Evolutionary conservation across 2,888 invertebrate species (phyloP), one percentile per base, ranked within the genome.

Genomic region (Lepidonotus clava): DNA sequence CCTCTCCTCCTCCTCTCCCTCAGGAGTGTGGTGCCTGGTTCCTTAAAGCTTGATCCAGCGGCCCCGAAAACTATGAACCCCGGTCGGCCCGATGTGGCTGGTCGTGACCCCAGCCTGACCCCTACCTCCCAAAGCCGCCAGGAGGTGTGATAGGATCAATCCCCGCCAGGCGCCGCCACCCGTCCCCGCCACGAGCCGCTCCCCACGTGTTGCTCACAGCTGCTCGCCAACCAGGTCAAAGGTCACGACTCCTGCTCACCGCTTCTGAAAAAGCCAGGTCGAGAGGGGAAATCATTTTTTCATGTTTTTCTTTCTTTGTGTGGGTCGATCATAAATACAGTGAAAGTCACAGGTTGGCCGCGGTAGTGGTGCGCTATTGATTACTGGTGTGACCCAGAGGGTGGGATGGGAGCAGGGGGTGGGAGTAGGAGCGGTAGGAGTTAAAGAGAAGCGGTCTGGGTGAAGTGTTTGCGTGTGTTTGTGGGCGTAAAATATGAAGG

Each of bases 241-340:
- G 61, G 61, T 61, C 28, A 61, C 53, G 53, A n/a, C 53, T 53
- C 53, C 53, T 53, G 53, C 53, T 53, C 53, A n/a, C 53, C 1
- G 53, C 53, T n/a, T 53, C 53, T 53, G 53, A 53, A 53, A 53
- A 53, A 53, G 21, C 18, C 53, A 53, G 21, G n/a, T 18, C 21
- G 18, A 18, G 53, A 53, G n/a, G n/a, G n/a, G 53, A n/a, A n/a
- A 18, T n/a, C 18, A 53, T 53, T n/a, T n/a, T 53, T n/a, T n/a
- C 21, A n/a, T 53, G 18, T 18, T n/a, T 53, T 1, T n/a, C 53
- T 1, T 53, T 53, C n/a, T 46, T 11, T 46, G n/a, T 53, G n/a
- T 11, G n/a, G 4, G 4, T n/a, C 4, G 18, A n/a, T 53, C 4
- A 2, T 5, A 11, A 11, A 46, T 46, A n/a, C n/a, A n/a, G n/a